A percentile compares a stretch with the other conserved stretches of the same genome.
phyloP scores from a whole-genome alignment of 53 echinoderm and acorn worm genomes.

The Apostichopus leukothele region DNA sequence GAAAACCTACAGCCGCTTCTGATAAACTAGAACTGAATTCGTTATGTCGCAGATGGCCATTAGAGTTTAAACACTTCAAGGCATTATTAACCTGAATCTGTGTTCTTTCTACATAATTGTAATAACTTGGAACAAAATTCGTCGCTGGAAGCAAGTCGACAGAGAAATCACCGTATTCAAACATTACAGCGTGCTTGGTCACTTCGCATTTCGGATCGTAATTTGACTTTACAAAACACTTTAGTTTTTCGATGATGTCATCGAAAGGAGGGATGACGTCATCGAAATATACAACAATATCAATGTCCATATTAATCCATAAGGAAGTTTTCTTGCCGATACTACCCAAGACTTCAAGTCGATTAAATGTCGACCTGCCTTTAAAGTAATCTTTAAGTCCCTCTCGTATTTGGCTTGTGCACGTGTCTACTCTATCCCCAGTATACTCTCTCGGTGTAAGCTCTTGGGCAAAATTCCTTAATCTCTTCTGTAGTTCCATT shows the following conservation, averaged over 20 bases:
- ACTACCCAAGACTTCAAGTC: too few species aligned
- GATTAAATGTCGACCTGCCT: too few species aligned
- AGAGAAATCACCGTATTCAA: neutral
- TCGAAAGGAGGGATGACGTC: neutral
- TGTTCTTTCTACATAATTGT: too few species aligned
- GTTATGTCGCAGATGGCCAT: too few species aligned
- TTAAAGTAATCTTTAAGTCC: too few species aligned
- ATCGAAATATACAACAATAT: slow-evolving; percentile 13
- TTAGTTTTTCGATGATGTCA: neutral
- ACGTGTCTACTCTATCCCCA: neutral
- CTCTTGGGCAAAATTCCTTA: neutral
- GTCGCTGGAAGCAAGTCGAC: slow-evolving; percentile 19
- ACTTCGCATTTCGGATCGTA: neutral
- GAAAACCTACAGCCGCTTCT: slow-evolving; percentile 20
- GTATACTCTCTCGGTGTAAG: neutral
- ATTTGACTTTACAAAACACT: neutral
- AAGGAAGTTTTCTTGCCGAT: neutral
- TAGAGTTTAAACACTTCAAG: neutral
- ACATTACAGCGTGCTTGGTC: neutral
- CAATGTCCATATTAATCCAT: slow-evolving; percentile 17
- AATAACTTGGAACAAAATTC: neutral
- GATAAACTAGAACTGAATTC: slow-evolving; percentile 7
- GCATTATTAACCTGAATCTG: neutral
- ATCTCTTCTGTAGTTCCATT: neutral
- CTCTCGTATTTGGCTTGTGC: neutral